Conservation (phyloP, 2,888 invertebrate species). For the Venustoraphidia nigricollis region DNA sequence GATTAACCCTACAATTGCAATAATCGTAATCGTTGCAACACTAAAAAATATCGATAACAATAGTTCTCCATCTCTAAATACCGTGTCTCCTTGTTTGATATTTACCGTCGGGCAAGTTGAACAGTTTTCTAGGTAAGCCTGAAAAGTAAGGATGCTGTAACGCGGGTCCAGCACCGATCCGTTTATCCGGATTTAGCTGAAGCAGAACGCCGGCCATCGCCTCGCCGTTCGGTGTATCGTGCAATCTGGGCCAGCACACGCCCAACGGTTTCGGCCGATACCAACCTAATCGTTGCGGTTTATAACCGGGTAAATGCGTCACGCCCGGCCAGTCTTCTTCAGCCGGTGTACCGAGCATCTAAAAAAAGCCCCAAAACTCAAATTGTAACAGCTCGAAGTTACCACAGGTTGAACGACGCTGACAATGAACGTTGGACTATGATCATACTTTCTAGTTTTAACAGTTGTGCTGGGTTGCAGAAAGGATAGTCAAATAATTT, state of each 20-base stretch:
- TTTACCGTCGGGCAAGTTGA: slow-evolving; percentile 86
- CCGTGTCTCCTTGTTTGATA: slow-evolving; percentile 7
- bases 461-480: too few relatives aligned
- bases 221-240: slow-evolving; percentile 82
- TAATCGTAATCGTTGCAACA: too few relatives aligned
- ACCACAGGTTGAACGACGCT: too few relatives aligned
- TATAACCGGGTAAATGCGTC: slow-evolving; percentile 71
- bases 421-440: too few relatives aligned
- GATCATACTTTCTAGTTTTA: too few relatives aligned
- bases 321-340: slow-evolving; percentile 91
- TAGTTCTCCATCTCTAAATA: too few relatives aligned
- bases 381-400: too few relatives aligned
- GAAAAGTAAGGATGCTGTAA: slow-evolving; percentile 83
- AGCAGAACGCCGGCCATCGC: slow-evolving; percentile 72
- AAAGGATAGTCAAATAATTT: too few relatives aligned
- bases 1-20: too few relatives aligned
- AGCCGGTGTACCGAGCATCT: slow-evolving; percentile 88
- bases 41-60: too few relatives aligned
- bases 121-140: slow-evolving; percentile 74
- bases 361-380: slow-evolving; percentile 10
- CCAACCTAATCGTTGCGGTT: slow-evolving; percentile 56
- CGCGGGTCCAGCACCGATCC: slow-evolving; percentile 78
- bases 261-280: slow-evolving; percentile 66
- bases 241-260: slow-evolving; percentile 75
- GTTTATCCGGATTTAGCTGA: slow-evolving; percentile 70